Conservation (phyloP, 2,113 vertebrate species). For the Corythornis madagascariensis region DNA sequence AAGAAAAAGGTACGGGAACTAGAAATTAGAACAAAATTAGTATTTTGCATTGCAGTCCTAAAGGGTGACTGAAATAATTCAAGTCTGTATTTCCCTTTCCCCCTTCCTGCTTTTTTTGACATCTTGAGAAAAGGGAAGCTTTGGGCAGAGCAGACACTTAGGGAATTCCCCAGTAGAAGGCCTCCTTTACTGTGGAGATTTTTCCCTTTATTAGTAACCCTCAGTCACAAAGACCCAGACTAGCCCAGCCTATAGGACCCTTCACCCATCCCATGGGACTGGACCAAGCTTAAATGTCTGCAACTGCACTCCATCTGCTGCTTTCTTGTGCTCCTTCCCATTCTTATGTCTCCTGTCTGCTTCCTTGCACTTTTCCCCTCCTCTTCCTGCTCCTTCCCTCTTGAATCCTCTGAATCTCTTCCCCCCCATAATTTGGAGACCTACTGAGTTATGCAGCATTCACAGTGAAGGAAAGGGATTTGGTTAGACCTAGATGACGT, state of each 20-base stretch:
- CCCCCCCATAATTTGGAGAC: neutral
- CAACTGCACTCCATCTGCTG: fast-evolving
- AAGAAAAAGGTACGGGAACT: neutral
- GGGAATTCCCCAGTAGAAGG: slow-evolving; percentile 64
- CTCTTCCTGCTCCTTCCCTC: neutral
- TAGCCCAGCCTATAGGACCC: neutral
- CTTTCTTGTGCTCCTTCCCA: neutral
- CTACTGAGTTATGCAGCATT: neutral
- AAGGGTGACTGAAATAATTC: slow-evolving; percentile 13
- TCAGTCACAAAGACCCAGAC: neutral
- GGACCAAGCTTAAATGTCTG: neutral
- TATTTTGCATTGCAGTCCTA: slow-evolving; percentile 1
- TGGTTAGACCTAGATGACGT: neutral
- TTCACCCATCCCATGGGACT: neutral
- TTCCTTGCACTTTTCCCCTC: neutral
- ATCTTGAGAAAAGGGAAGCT: slow-evolving; percentile 63
- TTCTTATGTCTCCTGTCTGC: fast-evolving
- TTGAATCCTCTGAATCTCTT: neutral
- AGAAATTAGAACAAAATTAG: slow-evolving; percentile 20
- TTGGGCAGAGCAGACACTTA: slow-evolving; percentile 19
- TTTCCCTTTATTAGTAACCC: slow-evolving; percentile 24
- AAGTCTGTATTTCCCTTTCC: slow-evolving; percentile 12
- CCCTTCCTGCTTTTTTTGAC: slow-evolving; percentile 29
- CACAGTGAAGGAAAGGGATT: neutral
- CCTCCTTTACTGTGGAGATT: slow-evolving; percentile 5